Percentiles rank a stretch among this genome's conserved stretches.
Evolutionary conservation across 1,140 invertebrate species (phyloP).

Genomic region (Pararge aegeria): DNA sequence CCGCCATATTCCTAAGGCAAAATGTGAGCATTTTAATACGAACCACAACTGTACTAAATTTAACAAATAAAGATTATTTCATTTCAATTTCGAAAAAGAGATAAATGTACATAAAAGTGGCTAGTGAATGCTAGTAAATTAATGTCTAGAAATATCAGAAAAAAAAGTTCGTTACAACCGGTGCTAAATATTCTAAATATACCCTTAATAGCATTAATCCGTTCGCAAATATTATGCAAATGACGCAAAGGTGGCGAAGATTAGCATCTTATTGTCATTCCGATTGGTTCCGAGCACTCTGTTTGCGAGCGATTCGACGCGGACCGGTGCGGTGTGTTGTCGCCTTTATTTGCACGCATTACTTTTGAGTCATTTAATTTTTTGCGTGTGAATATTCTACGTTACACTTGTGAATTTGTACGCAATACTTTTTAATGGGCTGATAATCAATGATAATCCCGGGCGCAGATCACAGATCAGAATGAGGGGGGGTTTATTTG

Average conservation of each 20-base stretch:
- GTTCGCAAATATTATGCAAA: conserved; percentile 64
- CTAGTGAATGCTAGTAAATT: no score
- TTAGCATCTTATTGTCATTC: conserved; percentile 55
- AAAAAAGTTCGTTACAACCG: background rate
- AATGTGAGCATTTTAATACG: no score
- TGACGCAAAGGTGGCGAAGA: conserved; percentile 68
- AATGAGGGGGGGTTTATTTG: no score
- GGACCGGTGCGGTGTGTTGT: conserved; percentile 68
- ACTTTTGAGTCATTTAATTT: background rate
- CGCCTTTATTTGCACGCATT: conserved; percentile 37
- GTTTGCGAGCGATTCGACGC: conserved; percentile 66
- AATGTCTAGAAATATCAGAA: no score
- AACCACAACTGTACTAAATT: no score
- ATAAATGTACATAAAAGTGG: no score
- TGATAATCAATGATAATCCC: no score
- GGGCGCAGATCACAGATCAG: no score
- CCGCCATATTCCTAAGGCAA: no score
- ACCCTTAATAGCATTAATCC: conserved; percentile 15
- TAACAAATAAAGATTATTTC: no score
- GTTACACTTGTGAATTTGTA: background rate
- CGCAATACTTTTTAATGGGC: no score
- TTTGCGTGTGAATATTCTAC: conserved; percentile 17
- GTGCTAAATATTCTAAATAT: background rate
- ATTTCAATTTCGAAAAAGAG: no score
- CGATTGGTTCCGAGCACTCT: conserved; percentile 29